These are phyloP conservation scores for Eustalomyia histrio DNA, from an alignment of 2,888 invertebrate species.

Conservation along the genomic window DNA sequence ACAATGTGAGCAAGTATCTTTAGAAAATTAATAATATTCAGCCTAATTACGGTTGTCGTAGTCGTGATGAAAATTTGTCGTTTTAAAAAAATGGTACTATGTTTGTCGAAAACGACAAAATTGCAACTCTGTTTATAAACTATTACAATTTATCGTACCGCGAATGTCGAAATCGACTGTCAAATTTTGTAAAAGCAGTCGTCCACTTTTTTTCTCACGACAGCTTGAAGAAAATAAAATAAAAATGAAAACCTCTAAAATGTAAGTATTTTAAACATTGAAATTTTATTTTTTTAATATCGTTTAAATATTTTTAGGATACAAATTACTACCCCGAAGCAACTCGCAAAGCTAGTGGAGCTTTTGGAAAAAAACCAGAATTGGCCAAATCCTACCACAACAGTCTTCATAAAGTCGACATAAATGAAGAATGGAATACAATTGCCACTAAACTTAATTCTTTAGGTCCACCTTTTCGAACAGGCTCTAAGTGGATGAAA, in stretches of 20 bases:
- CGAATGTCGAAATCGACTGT: too few relatives aligned
- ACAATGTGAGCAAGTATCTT: too few relatives aligned
- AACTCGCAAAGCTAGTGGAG: conserved; percentile 17
- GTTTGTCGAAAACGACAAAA: conserved; percentile 23
- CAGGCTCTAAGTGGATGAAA: conserved; percentile 20
- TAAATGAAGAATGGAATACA: conserved; percentile 13
- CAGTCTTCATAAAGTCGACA: conserved; percentile 13
- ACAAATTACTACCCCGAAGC: conserved; percentile 18
- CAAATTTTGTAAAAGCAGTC: not conserved
- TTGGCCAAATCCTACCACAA: conserved; percentile 17
- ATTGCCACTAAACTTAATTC: conserved; percentile 8
- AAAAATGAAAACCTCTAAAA: conserved; percentile 8
- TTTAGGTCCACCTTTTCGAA: conserved; percentile 16
- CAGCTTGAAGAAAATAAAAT: not conserved
- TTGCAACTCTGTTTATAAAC: not conserved
- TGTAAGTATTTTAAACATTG: conserved; percentile 7
- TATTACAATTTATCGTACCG: too few relatives aligned
- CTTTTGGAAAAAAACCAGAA: conserved; percentile 25
- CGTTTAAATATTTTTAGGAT: conserved; percentile 19
- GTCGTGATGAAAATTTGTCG: conserved; percentile 7
- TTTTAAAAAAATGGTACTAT: conserved; percentile 20
- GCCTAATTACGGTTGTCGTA: conserved; percentile 11
- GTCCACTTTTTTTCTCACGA: not conserved
- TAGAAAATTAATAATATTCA: not conserved
- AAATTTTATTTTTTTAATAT: conserved; percentile 9